Evolutionary conservation across 1,140 invertebrate species (phyloP), one percentile per base, ranked within the genome.

Genomic region (Tachypleus tridentatus): DNA sequence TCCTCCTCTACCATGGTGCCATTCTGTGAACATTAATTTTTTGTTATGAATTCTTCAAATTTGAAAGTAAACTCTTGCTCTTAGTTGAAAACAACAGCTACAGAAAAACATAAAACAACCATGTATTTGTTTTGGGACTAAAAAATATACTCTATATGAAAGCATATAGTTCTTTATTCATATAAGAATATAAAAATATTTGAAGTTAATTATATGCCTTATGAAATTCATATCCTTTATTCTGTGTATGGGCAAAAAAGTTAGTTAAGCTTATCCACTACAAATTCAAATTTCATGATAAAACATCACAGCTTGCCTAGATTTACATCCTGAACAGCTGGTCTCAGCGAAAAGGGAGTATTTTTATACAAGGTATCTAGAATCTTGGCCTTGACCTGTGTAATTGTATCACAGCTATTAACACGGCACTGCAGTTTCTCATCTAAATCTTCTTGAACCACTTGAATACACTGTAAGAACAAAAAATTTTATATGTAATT

Each of bases 351-450:
- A 76, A 91, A 95, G 10, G 93, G 91, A 11, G 90, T 93, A 77
- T 95, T 94, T 77, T 94, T 94, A 78, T 94, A 97, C n/a, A 99
- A 82, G 10, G 92, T 87, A 80, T 99, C 96, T 53, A 99, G 81
- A 65, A 98, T 94, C 81, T 99, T 99, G 3, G 88, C 87, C 77
- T 99, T 99, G 0, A 98, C 94, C 80, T 99, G 97, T 66, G 88
- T 92, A 76, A 99, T 96, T 50, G 93, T 97, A 82, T 99, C 97
- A 83, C 95, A 98, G 79, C 98, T 94, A 61, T 98, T 82, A 1
- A 97, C 93, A 80, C 92, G 93, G 75, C 94, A 96, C 73, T 93
- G 88, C 63, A 97, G 87, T 78, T 97, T 93, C 72, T 97, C 89
- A 77, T 94, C 88, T 68, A 95, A 81, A 78, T 95, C 91, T 75